Evolutionary conservation across 2,797 vertebrate genomes (phyloP).

Genomic region (Hippopotamyrus pictus): DNA sequence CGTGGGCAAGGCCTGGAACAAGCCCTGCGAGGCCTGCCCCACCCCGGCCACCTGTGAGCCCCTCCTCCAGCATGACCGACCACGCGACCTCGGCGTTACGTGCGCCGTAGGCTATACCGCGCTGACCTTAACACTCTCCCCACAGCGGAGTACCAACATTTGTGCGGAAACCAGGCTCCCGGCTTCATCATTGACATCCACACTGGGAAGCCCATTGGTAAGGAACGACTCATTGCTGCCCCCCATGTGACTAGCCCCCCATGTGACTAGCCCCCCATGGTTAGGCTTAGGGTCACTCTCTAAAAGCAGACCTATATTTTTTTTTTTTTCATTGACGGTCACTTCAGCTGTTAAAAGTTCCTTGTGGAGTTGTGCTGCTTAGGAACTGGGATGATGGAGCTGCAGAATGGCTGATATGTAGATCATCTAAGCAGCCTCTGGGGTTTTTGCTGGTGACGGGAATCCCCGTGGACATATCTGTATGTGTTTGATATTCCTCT

Average conservation of each 20-base stretch:
- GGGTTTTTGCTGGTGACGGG: background rate
- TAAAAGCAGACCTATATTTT: background rate
- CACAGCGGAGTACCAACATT: conserved; percentile 78
- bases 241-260: background rate
- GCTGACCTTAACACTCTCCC: conserved; percentile 2
- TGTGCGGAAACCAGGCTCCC: conserved; percentile 82
- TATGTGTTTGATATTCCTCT: background rate
- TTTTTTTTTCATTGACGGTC: background rate
- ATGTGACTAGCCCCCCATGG: background rate
- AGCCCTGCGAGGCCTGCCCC: conserved; percentile 85
- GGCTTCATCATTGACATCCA: conserved; percentile 88
- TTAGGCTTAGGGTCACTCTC: background rate
- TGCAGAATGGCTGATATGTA: background rate
- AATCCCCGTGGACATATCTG: background rate
- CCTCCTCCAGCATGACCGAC: background rate
- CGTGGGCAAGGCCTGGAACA: conserved; percentile 90
- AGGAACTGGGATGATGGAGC: background rate
- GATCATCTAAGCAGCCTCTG: background rate
- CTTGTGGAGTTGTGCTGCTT: background rate
- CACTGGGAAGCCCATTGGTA: conserved; percentile 82
- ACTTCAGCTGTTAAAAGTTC: background rate
- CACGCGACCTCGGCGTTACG: background rate
- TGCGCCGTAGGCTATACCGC: background rate
- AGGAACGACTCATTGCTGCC: conserved; percentile 30
- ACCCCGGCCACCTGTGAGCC: conserved; percentile 77